Evolutionary conservation across 2,797 vertebrate species (phyloP).

Genomic region (Sebastes miniatus): DNA sequence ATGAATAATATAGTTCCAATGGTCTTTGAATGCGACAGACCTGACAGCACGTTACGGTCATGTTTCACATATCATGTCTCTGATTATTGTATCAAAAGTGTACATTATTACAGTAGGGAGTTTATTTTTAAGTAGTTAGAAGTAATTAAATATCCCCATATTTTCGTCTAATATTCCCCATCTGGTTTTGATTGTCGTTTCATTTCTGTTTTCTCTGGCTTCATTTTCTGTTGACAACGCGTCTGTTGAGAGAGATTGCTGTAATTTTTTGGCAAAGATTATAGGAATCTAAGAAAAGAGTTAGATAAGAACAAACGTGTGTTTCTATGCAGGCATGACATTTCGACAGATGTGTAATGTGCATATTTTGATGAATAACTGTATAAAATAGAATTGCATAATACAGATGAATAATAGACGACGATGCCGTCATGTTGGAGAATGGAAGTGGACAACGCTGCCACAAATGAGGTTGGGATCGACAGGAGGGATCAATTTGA

Average conservation of each 20-base stretch:
- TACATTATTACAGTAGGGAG: background rate
- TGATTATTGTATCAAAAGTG: background rate
- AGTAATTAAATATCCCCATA: background rate
- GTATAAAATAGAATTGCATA: background rate
- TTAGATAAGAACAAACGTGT: background rate
- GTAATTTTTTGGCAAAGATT: slow-evolving; percentile 4
- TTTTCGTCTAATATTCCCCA: background rate
- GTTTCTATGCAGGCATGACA: background rate
- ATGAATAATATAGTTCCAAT: background rate
- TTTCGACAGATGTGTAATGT: background rate
- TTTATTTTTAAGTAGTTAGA: background rate
- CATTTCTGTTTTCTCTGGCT: background rate
- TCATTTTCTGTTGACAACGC: background rate
- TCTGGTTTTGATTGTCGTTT: background rate
- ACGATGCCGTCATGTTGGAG: background rate
- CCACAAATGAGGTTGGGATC: background rate
- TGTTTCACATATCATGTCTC: background rate
- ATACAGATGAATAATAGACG: background rate
- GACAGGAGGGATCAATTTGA: background rate
- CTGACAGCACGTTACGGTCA: background rate
- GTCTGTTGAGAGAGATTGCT: background rate
- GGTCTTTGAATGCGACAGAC: background rate
- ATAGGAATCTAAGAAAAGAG: background rate
- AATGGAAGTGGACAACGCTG: background rate
- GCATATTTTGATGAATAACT: background rate